Base-by-base conservation (phyloP, 2,888 invertebrate species). In the Heteromurus nitidus region DNA sequence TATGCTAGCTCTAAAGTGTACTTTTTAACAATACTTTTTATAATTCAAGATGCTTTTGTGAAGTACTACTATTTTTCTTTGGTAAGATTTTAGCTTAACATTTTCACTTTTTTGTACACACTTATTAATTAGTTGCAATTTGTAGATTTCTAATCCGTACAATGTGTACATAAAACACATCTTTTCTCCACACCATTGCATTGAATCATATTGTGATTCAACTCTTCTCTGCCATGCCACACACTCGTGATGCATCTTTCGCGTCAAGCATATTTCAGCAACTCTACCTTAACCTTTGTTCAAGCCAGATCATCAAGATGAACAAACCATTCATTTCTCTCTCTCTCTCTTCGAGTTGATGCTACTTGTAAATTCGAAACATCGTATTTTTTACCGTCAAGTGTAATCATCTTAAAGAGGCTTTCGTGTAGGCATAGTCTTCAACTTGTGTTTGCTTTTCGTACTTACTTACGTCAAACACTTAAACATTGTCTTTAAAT, bases 121-220 rank as follows among this genome's bases (percentile, higher is more conserved):
- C 80, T 65, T 73, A 73, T 80, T 80, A 80, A 80, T 80, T 80
- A 80, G 73, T 67, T 80, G 58, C 80, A 80, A 80, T 80, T 80
- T 80, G 80, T 80, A 80, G 68, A 80, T 80, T 80, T 80, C 80
- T 80, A 80, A 65, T 80, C 67, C 67, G 58, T 22, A 80, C 80
- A 73, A 72, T 70, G 28, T 31, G 28, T 44, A 44, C 72, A 60
- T 44, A 60, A 60, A 72, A 44, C 80, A 30, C 67, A 73, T 73
- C 67, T 67, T 73, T 65, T 60, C 42, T 60, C 60, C 31, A 60
- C 28, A 22, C 64, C 24, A 42, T 42, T 50, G n/a, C 16, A 67
- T n/a, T n/a, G n/a, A n/a, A n/a, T n/a, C n/a, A n/a, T n/a, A n/a
- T n/a, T n/a, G 55, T 24, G 22, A 55, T 55, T 16, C 60, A 60